Evolutionary conservation across 2,888 invertebrate species (phyloP).

Genomic region (Griposia aprilina): DNA sequence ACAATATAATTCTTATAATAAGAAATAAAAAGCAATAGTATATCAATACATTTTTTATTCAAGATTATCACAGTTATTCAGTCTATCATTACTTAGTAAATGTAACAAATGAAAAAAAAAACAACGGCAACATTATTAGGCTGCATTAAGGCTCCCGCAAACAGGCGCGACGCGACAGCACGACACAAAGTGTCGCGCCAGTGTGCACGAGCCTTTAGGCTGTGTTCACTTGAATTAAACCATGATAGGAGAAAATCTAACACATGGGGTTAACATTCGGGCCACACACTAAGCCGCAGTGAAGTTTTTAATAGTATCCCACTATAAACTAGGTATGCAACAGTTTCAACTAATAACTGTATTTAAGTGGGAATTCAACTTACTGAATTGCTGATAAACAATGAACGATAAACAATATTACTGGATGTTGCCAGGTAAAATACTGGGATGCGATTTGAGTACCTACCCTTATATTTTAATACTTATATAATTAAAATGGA

Average conservation of each 20-base stretch:
- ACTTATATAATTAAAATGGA: background rate
- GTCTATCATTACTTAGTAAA: conserved; percentile 14
- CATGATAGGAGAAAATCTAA: background rate
- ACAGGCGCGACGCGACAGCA: too few species aligned
- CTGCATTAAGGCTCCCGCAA: too few species aligned
- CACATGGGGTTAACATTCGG: background rate
- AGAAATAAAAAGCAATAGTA: conserved; percentile 56
- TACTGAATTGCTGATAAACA: background rate
- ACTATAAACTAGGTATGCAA: background rate
- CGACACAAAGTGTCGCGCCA: too few species aligned
- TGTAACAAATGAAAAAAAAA: conserved; percentile 3
- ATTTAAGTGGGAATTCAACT: background rate
- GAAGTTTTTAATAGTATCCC: background rate
- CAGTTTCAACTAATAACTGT: background rate
- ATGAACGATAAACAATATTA: background rate
- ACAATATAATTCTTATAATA: conserved; percentile 19
- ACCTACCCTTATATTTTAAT: background rate
- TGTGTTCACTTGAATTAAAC: background rate
- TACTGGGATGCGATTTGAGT: background rate
- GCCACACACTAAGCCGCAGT: background rate
- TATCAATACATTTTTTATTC: conserved; percentile 51
- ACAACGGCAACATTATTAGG: background rate
- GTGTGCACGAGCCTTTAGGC: too few species aligned
- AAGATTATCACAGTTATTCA: conserved; percentile 42
- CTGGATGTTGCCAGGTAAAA: background rate